phyloP scores from a whole-genome alignment of 2,888 invertebrate species.

The Amorpha juglandis region DNA sequence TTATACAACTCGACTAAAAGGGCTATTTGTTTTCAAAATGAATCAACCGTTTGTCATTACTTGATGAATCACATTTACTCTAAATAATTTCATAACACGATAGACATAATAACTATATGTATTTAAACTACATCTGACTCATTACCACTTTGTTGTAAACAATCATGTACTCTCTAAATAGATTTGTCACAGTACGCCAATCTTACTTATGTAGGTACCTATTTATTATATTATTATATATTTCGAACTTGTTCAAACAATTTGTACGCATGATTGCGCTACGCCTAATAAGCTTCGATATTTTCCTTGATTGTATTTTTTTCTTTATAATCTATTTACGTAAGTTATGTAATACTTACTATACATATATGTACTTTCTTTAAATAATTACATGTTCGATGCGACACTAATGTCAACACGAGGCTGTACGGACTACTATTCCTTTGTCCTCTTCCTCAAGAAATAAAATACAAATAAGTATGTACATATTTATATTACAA shows the following conservation, averaged over 20 bases:
- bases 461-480: no score
- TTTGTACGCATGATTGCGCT: no score
- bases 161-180: neutral
- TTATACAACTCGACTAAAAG: no score
- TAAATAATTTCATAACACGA: neutral
- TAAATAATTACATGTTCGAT: neutral
- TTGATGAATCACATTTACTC: neutral
- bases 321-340: no score
- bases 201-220: neutral
- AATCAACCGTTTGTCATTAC: neutral
- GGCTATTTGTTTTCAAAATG: neutral
- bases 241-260: no score
- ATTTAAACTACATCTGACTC: conserved; percentile 1
- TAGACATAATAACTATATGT: neutral
- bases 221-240: neutral
- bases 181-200: conserved; percentile 12
- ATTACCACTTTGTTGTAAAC: neutral
- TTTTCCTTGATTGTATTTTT: no score
- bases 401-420: neutral
- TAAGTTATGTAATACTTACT: no score
- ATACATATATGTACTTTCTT: no score
- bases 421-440: neutral
- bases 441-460: neutral
- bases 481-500: no score
- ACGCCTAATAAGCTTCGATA: no score